Base-by-base conservation (phyloP, 2,888 invertebrate genomes). In the Protula sp. region DNA sequence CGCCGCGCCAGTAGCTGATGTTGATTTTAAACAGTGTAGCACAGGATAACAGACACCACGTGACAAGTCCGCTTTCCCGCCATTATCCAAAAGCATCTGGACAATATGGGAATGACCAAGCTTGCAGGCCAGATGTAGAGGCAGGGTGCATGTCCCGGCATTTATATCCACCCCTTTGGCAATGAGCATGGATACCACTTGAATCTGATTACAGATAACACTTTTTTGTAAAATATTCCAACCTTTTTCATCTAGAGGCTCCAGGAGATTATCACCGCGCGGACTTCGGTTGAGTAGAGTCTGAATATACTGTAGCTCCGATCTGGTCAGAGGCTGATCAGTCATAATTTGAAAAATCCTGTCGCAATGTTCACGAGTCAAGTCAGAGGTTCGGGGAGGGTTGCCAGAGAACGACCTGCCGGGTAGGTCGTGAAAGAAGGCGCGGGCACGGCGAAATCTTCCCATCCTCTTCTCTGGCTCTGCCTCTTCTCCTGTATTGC, bases 21-120 rank as follows among this genome's bases (percentile, higher is more conserved):
- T 89, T 3, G 86, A 85, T 5, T 87, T 64, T 19, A 68, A 55
- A 47, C 53, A 30, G 59, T 67, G 67, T 14, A 62, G 53, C 3
- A 67, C 87, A 0, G 89, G 89, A 83, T 87, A 89, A 74, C 89
- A 89, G 86, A 89, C 87, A 26, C 89, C 82, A 0, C 87, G 86
- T 5, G 67, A 31, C 74, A 87, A 86, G 77, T 88, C 88, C 22
- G 87, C 85, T 65, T 87, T 84, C 3, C 87, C 88, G 27, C 89
- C 88, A 78, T 87, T 86, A 70, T 87, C 86, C 56, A 89, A 74
- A 38, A 89, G 76, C 47, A 88, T 73, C 73, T 88, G 87, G 19
- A 89, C 87, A 72, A 87, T 87, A 67, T 87, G 87, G 70, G 87
- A 86, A 73, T 87, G 70, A 81, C 89, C 89, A 72, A 87, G 86